Conservation (phyloP, 2,888 invertebrate species). For the Orchesellides sinensis region DNA sequence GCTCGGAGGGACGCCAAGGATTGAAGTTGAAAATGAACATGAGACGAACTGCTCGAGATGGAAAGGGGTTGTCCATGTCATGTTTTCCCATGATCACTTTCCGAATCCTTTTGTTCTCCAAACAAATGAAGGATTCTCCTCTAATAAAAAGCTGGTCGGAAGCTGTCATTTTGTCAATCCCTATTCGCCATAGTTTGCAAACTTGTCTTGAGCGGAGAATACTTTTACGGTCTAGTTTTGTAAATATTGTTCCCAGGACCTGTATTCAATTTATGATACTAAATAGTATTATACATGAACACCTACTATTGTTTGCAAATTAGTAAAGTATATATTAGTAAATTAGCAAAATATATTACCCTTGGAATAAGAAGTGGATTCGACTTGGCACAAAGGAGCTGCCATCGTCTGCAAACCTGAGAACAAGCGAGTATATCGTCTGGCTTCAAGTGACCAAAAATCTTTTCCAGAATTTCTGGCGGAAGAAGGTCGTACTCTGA, state of each 20-base stretch:
- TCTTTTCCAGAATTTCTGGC: not conserved
- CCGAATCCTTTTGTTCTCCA: too few relatives aligned
- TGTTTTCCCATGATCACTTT: not conserved
- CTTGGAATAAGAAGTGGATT: not conserved
- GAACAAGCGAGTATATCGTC: not conserved
- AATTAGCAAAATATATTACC: not conserved
- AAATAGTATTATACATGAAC: not conserved
- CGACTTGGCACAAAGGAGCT: not conserved
- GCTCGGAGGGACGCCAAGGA: too few relatives aligned
- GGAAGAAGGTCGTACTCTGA: too few relatives aligned
- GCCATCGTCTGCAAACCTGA: not conserved
- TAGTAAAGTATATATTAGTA: too few relatives aligned
- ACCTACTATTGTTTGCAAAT: too few relatives aligned
- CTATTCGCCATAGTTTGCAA: too few relatives aligned
- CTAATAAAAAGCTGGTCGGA: too few relatives aligned
- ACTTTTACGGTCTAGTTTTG: too few relatives aligned
- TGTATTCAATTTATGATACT: not conserved
- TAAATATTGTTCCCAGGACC: not conserved
- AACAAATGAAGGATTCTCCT: too few relatives aligned
- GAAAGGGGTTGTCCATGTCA: not conserved
- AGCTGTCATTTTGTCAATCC: too few relatives aligned
- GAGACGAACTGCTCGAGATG: not conserved
- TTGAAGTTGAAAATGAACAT: not conserved
- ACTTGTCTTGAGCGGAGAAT: too few relatives aligned
- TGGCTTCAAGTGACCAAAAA: not conserved